Percentiles rank a stretch among this genome's conserved stretches.
Evolutionary conservation across 2,113 vertebrate species (phyloP).

Genomic region (Toxotes jaculatrix): DNA sequence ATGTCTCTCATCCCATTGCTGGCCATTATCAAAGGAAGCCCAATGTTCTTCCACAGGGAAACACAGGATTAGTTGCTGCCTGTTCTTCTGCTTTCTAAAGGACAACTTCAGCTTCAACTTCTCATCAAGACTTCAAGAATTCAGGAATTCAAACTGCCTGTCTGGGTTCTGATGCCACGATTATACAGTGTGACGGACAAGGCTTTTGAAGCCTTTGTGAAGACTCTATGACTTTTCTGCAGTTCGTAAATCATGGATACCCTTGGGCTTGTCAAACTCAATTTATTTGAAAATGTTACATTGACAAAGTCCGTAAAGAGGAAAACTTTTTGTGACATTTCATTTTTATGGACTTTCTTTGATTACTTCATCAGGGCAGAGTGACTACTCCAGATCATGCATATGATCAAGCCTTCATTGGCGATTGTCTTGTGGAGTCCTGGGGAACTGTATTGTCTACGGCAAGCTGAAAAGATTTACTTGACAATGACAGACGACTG

Average conservation of each 20-base stretch:
- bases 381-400: slow-evolving; percentile 20
- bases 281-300: not conserved
- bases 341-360: not conserved
- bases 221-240: not conserved
- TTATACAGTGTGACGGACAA: not conserved
- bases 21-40: slow-evolving; percentile 52
- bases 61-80: slow-evolving; percentile 39
- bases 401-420: slow-evolving; percentile 18
- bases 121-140: slow-evolving; percentile 2
- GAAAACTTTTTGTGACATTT: not conserved
- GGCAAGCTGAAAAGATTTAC: not conserved
- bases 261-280: not conserved
- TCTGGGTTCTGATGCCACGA: not conserved
- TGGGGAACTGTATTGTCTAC: not conserved
- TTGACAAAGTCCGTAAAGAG: not conserved
- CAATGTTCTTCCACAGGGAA: slow-evolving; percentile 47
- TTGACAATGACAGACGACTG: slow-evolving; percentile 8
- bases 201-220: not conserved
- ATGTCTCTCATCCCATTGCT: slow-evolving; percentile 66
- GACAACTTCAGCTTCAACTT: slow-evolving; percentile 35
- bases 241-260: slow-evolving; percentile 18
- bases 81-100: slow-evolving; percentile 24
- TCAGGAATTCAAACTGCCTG: slow-evolving; percentile 18
- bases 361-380: not conserved
- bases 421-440: slow-evolving; percentile 2